Base-by-base conservation (phyloP, 2,113 vertebrate species). In the Amblyornis subalaris region DNA sequence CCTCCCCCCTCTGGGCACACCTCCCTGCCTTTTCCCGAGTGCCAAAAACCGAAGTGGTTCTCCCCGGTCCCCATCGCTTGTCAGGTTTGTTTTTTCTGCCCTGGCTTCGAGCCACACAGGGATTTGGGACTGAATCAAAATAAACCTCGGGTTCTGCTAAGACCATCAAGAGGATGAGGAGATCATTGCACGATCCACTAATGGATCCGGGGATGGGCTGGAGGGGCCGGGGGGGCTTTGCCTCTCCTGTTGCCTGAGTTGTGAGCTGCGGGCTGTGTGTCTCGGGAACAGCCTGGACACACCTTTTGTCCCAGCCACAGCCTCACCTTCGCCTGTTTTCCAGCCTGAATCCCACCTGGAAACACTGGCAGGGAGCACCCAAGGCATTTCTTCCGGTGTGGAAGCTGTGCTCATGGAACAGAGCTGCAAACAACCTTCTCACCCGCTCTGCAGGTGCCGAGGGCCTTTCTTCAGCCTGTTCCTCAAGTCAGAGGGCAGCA, bases 401-500 rank as follows among this genome's bases (percentile, higher is more conserved):
- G 15, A 79, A 79, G 48, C 17, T 21, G 29, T 22, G 25, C 38
- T 35, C 4, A 0, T 33, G 57, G 18, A 84, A 12, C 25, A 29
- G 45, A 66, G 66, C 26, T 62, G 36, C 54, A 38, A 24, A 2
- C 14, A 40, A 4, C 25, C 38, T 76, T 35, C 15, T 35, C 8
- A 0, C 14, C 36, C 24, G 19, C 20, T 33, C 2, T 0, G 10
- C 64, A 31, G 62, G 45, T 36, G n/a, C 82, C 62, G 45, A 35
- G 14, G 14, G 51, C 18, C 10, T 76, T 83, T 50, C 50, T 75
- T 76, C 82, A 77, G 44, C 35, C 69, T 28, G 8, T 20, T 72
- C 38, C 21, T n/a, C 62, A 38, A 14, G 22, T 33, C 18, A 36
- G 16, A 76, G n/a, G 47, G 42, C 38, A 86, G 18, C 2, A 2